Percentiles rank a stretch among this genome's conserved stretches.
These are phyloP conservation scores for Myripristis jacobus DNA, from an alignment of 2,797 vertebrate genomes.

Conservation along the genomic window DNA sequence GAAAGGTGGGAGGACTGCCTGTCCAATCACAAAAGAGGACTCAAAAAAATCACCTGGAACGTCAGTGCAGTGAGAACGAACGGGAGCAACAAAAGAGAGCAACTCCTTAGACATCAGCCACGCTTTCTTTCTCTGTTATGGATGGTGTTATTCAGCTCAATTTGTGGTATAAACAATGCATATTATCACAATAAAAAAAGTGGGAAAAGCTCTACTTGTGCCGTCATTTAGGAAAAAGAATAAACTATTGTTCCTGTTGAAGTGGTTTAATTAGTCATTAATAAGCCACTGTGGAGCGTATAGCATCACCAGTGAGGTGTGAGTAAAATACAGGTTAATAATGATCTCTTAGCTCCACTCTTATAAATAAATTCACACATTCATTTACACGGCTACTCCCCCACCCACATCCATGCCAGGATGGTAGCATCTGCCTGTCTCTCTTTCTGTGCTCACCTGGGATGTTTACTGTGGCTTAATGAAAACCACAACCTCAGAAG, in stretches of 20 bases:
- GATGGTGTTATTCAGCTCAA: neutral
- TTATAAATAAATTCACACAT: conserved; percentile 46
- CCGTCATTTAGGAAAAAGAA: too few species aligned
- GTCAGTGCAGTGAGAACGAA: conserved; percentile 13
- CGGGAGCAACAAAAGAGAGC: conserved; percentile 16
- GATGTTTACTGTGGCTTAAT: conserved; percentile 25
- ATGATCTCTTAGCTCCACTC: conserved; percentile 40
- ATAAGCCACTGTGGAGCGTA: neutral
- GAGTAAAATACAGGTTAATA: conserved; percentile 45
- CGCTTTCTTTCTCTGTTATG: neutral
- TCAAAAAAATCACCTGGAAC: conserved; percentile 47
- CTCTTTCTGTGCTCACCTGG: neutral
- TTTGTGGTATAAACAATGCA: too few species aligned
- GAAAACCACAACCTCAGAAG: conserved; percentile 47
- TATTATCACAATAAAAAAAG: too few species aligned
- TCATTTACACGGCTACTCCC: conserved; percentile 3
- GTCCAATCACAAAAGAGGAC: conserved; percentile 56
- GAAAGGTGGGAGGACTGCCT: conserved; percentile 51
- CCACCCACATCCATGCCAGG: conserved; percentile 22
- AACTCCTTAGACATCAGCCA: neutral
- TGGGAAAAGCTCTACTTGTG: too few species aligned
- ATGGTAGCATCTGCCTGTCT: conserved; percentile 26
- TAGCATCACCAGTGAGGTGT: neutral
- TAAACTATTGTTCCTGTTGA: neutral
- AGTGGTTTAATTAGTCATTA: neutral